Conservation (phyloP, 2,797 vertebrate genomes). For the Semaprochilodus insignis region DNA sequence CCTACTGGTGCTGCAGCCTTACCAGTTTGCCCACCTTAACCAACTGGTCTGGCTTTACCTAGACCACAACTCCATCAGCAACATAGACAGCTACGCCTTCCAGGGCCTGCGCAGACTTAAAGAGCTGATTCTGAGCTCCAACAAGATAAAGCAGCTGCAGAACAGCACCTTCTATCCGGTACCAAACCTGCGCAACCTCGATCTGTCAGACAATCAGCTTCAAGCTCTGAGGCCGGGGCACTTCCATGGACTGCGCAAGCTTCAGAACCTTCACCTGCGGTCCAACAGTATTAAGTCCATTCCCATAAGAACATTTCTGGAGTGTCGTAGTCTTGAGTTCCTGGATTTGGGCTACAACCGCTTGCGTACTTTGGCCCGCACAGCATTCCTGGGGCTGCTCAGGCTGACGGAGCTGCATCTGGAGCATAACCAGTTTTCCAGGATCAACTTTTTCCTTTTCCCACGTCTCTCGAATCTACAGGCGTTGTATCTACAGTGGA, state of each 20-base stretch:
- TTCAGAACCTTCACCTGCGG: conserved; percentile 90
- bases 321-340: conserved; percentile 95
- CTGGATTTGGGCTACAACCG: conserved; percentile 96
- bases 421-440: conserved; percentile 97
- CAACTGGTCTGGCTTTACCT: conserved; percentile 98
- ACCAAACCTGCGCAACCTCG: conserved; percentile 93
- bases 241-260: conserved; percentile 93
- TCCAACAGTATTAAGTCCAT: conserved; percentile 91
- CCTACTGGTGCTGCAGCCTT: conserved; percentile 88
- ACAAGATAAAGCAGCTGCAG: conserved; percentile 89
- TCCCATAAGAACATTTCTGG: conserved; percentile 90
- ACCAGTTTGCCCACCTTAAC: conserved; percentile 94
- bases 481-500: conserved; percentile 95
- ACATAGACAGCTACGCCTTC: conserved; percentile 89
- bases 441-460: conserved; percentile 95
- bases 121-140: conserved; percentile 96
- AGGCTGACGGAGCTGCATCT: conserved; percentile 93
- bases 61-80: conserved; percentile 92
- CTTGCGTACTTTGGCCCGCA: conserved; percentile 89
- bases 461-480: conserved; percentile 94
- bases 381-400: conserved; percentile 91
- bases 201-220: conserved; percentile 94
- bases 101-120: conserved; percentile 94
- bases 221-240: conserved; percentile 88
- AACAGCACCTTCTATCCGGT: conserved; percentile 91